Percentiles rank a stretch among this genome's conserved stretches.
phyloP scores from a whole-genome alignment of 2,888 invertebrate genomes.

The Melitaea athalia region DNA sequence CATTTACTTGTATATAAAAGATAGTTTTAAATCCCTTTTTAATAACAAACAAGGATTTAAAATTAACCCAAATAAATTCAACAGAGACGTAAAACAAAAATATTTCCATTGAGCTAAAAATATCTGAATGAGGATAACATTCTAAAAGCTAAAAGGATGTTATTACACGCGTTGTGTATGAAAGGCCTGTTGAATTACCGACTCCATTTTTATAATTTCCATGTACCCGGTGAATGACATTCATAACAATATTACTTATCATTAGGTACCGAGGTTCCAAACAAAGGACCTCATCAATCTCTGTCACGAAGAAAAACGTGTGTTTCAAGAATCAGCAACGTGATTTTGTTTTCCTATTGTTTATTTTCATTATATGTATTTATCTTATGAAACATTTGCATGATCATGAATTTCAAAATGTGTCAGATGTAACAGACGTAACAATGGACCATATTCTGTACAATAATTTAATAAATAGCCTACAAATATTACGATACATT shows the following conservation, averaged over 20 bases:
- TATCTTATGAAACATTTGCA: no score
- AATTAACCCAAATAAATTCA: background rate
- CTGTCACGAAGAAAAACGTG: slow-evolving; percentile 48
- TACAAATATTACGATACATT: no score
- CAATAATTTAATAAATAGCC: no score
- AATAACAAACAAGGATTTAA: no score
- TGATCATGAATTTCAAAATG: no score
- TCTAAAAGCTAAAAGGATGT: slow-evolving; percentile 16
- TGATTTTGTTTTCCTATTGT: background rate
- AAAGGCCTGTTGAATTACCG: slow-evolving; percentile 14
- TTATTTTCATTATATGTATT: background rate
- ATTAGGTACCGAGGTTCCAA: slow-evolving; percentile 52
- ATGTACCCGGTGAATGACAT: slow-evolving; percentile 46
- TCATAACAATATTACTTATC: slow-evolving; percentile 64
- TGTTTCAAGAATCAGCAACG: slow-evolving; percentile 13
- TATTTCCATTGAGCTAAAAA: slow-evolving; percentile 1
- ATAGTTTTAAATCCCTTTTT: no score
- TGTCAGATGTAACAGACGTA: no score
- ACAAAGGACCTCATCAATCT: slow-evolving; percentile 64
- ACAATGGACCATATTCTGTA: no score
- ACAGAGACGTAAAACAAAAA: background rate
- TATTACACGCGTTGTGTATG: slow-evolving; percentile 13
- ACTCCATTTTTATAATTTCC: slow-evolving; percentile 21
- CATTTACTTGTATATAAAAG: no score
- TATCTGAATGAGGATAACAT: background rate